Evolutionary conservation across 2,888 invertebrate genomes (phyloP).

Genomic region (Drosophila putrida): DNA sequence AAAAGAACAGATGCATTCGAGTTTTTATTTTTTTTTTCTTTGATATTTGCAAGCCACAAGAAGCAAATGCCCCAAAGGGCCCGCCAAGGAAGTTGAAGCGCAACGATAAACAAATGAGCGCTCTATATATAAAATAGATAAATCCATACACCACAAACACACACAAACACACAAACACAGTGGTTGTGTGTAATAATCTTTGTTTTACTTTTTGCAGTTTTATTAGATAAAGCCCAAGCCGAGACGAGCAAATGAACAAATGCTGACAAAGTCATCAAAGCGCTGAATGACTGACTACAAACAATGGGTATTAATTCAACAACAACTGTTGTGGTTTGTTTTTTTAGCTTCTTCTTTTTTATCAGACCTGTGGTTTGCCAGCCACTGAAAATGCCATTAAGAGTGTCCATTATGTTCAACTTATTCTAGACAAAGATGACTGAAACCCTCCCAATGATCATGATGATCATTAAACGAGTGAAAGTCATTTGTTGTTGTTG

Average conservation of each 20-base stretch:
- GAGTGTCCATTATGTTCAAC: constrained; percentile 21
- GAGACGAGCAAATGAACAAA: constrained; percentile 41
- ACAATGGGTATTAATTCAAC: constrained; percentile 54
- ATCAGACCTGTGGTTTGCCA: constrained; percentile 23
- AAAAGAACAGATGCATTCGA: constrained; percentile 15
- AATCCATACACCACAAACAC: constrained; percentile 22
- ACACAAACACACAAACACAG: not conserved
- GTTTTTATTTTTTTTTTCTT: constrained; percentile 4
- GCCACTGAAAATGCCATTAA: constrained; percentile 44
- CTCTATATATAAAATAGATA: constrained; percentile 56
- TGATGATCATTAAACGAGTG: constrained; percentile 64
- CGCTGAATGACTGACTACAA: constrained; percentile 37
- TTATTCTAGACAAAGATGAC: constrained; percentile 53
- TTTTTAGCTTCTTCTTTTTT: constrained; percentile 15
- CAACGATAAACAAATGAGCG: constrained; percentile 62
- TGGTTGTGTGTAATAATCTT: constrained; percentile 26
- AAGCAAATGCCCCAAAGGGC: constrained; percentile 40
- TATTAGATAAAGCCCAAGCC: constrained; percentile 61
- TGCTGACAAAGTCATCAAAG: constrained; percentile 59
- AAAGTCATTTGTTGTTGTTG: constrained; percentile 56
- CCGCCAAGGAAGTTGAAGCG: constrained; percentile 65
- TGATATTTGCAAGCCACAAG: constrained; percentile 45
- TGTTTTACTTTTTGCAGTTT: constrained; percentile 31
- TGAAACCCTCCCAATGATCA: constrained; percentile 28
- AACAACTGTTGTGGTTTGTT: constrained; percentile 17